phyloP scores from a whole-genome alignment of 1,140 invertebrate species.

The Drosophila nigrodunni region DNA sequence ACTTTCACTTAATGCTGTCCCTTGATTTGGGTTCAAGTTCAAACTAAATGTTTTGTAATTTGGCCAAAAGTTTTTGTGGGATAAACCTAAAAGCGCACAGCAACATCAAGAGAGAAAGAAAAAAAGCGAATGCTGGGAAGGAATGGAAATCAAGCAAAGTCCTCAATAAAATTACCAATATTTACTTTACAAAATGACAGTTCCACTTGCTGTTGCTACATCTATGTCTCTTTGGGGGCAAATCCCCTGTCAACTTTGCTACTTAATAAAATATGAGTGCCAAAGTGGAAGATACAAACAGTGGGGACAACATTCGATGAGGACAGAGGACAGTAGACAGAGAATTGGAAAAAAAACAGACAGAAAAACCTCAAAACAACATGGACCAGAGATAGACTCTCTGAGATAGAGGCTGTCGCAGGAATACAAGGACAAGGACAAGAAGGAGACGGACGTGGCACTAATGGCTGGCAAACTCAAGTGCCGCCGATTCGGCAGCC shows the following conservation, averaged over 20 bases:
- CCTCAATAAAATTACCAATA: slow-evolving; percentile 84
- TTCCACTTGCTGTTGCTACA: slow-evolving; percentile 28
- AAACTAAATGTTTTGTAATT: slow-evolving; percentile 75
- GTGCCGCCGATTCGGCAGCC: slow-evolving; percentile 55
- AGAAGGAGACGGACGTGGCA: slow-evolving; percentile 53
- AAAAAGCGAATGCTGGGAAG: slow-evolving; percentile 24
- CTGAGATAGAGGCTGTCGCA: neutral
- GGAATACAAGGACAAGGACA: slow-evolving; percentile 58
- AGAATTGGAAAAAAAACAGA: neutral
- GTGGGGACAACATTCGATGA: slow-evolving; percentile 9
- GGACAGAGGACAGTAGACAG: slow-evolving; percentile 8
- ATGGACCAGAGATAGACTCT: neutral
- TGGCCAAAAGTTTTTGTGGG: slow-evolving; percentile 61
- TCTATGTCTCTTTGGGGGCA: slow-evolving; percentile 28
- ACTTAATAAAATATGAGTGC: slow-evolving; percentile 83
- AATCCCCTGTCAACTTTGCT: slow-evolving; percentile 83
- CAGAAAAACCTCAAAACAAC: neutral
- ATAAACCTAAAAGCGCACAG: slow-evolving; percentile 45
- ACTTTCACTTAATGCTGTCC: slow-evolving; percentile 63
- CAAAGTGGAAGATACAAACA: slow-evolving; percentile 63
- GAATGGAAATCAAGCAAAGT: slow-evolving; percentile 74
- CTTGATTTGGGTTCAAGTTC: slow-evolving; percentile 62
- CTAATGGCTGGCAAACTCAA: slow-evolving; percentile 75
- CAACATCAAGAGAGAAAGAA: neutral
- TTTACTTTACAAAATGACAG: slow-evolving; percentile 84